Base-by-base conservation (phyloP, 2,797 vertebrate species). In the Alcedo atthis region DNA sequence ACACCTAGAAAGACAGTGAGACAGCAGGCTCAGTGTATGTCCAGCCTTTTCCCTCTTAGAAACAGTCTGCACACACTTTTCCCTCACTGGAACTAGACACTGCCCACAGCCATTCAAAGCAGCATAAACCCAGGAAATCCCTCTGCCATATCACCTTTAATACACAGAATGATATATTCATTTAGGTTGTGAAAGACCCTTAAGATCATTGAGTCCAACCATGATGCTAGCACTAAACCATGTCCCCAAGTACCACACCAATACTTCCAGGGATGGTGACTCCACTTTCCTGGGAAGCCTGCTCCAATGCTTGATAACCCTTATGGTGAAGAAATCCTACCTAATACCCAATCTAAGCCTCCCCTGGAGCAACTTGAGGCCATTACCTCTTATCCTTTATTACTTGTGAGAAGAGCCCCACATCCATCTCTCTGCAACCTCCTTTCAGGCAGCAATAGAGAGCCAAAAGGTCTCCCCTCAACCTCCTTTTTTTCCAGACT, bases 1-100 rank as follows among this genome's bases (percentile, higher is more conserved):
- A 94, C 99, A 99, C 83, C 99, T 99, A 55, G 55, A 87, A 68
- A 59, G 92, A 91, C 63, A 94, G 84, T 18, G 94, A 6, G 32
- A 94, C 45, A 87, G 15, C n/a, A 58, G 3, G 28, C 17, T 91
- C 54, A 91, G 67, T 48, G 30, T 45, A 48, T 13, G 30, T 64
- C 37, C 43, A 68, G 59, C 69, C n/a, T 87, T 35, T 32, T 42
- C 40, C 45, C 20, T 67, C 69, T 57, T 24, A 12, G 19, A 30
- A 80, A 49, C 19, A 43, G 64, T 8, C 37, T 53, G 35, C 17
- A 66, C 28, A 43, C 6, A 20, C 26, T 40, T 40, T 7, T 43
- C 45, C 64, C 58, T 25, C 37, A 12, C 46, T 26, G 54, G 24
- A 40, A 32, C 33, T 8, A 28, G 55, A 33, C 3, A 42, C 6